Conservation (phyloP, 2,888 invertebrate genomes). For the Cerastoderma edule region DNA sequence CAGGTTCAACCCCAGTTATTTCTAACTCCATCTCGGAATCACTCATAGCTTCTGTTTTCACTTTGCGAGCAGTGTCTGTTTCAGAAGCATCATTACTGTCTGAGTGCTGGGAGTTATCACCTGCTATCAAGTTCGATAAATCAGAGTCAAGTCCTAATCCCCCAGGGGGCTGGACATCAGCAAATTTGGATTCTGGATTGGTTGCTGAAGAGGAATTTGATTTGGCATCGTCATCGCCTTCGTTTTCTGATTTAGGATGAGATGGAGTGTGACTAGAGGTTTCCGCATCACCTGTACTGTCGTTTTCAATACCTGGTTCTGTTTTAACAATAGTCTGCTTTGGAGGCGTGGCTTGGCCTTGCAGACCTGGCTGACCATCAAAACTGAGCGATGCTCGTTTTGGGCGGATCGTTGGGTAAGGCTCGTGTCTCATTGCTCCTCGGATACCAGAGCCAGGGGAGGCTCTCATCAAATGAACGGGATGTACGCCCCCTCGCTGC, state of each 20-base stretch:
- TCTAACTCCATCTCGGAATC: slow-evolving; percentile 53
- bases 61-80: too few species aligned
- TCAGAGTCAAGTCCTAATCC: slow-evolving; percentile 42
- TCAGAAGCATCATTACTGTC: slow-evolving; percentile 28
- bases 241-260: slow-evolving; percentile 10
- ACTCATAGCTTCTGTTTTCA: slow-evolving; percentile 53
- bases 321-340: slow-evolving; percentile 31
- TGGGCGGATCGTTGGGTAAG: slow-evolving; percentile 36
- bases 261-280: slow-evolving; percentile 17
- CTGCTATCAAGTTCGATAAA: slow-evolving; percentile 45
- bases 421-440: slow-evolving; percentile 33
- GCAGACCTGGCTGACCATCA: not conserved
- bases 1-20: slow-evolving; percentile 55
- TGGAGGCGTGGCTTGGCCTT: not conserved
- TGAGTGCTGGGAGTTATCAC: slow-evolving; percentile 8
- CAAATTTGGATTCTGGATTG: slow-evolving; percentile 34
- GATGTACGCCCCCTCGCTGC: slow-evolving; percentile 22
- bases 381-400: slow-evolving; percentile 19
- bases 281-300: slow-evolving; percentile 24
- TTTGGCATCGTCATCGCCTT: slow-evolving; percentile 25
- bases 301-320: slow-evolving; percentile 30
- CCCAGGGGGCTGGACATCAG: slow-evolving; percentile 21
- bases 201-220: slow-evolving; percentile 42
- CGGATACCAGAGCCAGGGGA: slow-evolving; percentile 29
- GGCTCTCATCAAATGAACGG: slow-evolving; percentile 4